Percentiles rank a stretch among this genome's conserved stretches.
These are phyloP conservation scores for Clarias gariepinus DNA, from an alignment of 2,113 vertebrate genomes.

Conservation along the genomic window DNA sequence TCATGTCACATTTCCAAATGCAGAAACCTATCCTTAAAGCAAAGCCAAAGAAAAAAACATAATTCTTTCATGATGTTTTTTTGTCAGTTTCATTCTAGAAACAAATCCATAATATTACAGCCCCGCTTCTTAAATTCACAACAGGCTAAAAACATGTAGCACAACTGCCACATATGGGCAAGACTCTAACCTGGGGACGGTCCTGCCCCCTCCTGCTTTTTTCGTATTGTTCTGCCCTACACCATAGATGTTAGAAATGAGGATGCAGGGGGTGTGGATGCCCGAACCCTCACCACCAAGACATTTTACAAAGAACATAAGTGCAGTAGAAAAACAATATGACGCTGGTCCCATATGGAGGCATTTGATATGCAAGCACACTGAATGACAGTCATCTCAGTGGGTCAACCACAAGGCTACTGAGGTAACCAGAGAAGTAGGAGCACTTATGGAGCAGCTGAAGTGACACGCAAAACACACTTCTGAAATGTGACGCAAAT, in stretches of 20 bases:
- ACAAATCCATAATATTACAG: background rate
- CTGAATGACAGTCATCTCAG: constrained; percentile 31
- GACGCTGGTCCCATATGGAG: constrained; percentile 40
- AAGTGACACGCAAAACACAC: constrained; percentile 34
- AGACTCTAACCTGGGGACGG: no score
- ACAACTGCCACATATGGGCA: background rate
- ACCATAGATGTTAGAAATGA: no score
- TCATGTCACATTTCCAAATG: background rate
- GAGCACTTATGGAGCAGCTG: constrained; percentile 35
- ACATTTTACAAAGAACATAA: background rate
- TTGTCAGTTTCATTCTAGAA: background rate
- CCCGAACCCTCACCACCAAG: no score
- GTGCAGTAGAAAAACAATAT: constrained; percentile 15
- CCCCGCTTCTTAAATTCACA: background rate
- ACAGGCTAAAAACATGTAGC: background rate
- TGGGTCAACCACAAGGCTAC: constrained; percentile 38
- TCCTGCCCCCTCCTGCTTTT: no score
- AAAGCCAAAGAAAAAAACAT: background rate
- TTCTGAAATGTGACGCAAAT: background rate
- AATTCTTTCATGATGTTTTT: background rate
- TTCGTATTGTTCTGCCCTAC: no score
- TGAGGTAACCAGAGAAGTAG: constrained; percentile 49
- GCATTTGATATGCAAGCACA: constrained; percentile 50
- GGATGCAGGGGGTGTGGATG: no score
- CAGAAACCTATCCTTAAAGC: background rate